Conservation (phyloP, 2,888 invertebrate species). For the Mythimna loreyi region DNA sequence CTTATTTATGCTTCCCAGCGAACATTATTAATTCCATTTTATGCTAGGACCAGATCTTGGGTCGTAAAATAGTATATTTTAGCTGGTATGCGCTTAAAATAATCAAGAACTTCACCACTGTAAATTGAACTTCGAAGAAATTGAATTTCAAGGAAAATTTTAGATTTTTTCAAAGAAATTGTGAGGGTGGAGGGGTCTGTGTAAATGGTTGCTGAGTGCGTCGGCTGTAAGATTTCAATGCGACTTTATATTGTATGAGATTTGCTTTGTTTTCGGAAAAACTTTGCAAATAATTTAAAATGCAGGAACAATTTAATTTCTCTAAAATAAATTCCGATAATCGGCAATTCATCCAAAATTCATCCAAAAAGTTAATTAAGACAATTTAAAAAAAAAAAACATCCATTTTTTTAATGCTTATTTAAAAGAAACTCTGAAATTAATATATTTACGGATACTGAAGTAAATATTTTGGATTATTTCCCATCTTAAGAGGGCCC, state of each 20-base stretch:
- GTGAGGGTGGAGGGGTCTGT: slow-evolving; percentile 20
- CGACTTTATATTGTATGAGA: slow-evolving; percentile 12
- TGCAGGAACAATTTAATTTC: background rate
- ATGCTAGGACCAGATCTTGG: slow-evolving; percentile 50
- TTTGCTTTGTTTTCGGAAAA: slow-evolving; percentile 21
- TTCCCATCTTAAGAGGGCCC: too few species aligned
- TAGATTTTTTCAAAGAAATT: slow-evolving; percentile 8
- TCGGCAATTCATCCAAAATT: background rate
- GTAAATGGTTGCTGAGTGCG: slow-evolving; percentile 8
- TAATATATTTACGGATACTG: background rate
- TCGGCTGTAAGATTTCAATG: slow-evolving; percentile 33
- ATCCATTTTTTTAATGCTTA: background rate
- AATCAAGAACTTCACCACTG: slow-evolving; percentile 50
- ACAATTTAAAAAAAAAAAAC: too few species aligned
- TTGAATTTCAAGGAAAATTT: slow-evolving; percentile 2
- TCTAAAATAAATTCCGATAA: background rate
- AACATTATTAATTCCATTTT: slow-evolving; percentile 57
- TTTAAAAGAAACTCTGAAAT: background rate
- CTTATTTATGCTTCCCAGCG: slow-evolving; percentile 42
- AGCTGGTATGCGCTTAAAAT: slow-evolving; percentile 54
- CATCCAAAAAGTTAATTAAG: too few species aligned
- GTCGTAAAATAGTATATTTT: slow-evolving; percentile 59
- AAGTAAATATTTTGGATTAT: background rate
- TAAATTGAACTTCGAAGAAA: slow-evolving; percentile 43
- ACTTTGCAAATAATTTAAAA: background rate